Conservation (phyloP, 2,888 invertebrate species). For the Agrotis clavis region DNA sequence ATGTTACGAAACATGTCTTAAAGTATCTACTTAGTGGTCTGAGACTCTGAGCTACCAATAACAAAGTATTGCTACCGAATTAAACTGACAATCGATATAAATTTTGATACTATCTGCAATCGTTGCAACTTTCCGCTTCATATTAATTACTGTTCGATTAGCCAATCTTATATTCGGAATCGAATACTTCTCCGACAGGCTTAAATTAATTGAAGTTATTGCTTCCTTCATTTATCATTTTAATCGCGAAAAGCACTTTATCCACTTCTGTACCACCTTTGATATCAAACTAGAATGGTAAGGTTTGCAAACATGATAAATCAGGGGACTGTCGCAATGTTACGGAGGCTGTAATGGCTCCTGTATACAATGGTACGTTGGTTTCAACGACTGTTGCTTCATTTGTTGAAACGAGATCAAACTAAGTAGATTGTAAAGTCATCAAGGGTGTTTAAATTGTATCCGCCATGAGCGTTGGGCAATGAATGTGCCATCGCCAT, state of each 20-base stretch:
- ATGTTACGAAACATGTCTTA: constrained; percentile 22
- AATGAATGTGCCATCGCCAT: too few relatives aligned
- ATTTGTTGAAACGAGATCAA: constrained; percentile 47
- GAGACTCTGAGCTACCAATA: not conserved
- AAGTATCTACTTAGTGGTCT: not conserved
- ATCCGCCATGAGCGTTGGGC: not conserved
- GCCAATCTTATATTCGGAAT: constrained; percentile 34
- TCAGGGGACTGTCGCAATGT: constrained; percentile 43
- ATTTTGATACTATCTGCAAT: constrained; percentile 10
- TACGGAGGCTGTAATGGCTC: constrained; percentile 22
- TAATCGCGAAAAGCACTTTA: constrained; percentile 52
- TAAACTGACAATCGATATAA: constrained; percentile 37
- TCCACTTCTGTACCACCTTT: constrained; percentile 8
- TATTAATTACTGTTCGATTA: constrained; percentile 45
- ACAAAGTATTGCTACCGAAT: constrained; percentile 23
- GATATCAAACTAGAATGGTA: constrained; percentile 27
- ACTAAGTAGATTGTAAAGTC: constrained; percentile 27
- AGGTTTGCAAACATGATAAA: constrained; percentile 41
- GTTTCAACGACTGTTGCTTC: constrained; percentile 35
- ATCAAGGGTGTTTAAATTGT: constrained; percentile 33
- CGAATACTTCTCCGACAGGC: constrained; percentile 16
- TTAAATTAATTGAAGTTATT: constrained; percentile 31
- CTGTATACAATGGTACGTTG: constrained; percentile 47
- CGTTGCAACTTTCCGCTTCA: constrained; percentile 11
- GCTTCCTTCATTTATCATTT: constrained; percentile 37